These are phyloP conservation scores for Lepisosteus osseus DNA, from an alignment of 2,113 vertebrate genomes.

Conservation along the genomic window DNA sequence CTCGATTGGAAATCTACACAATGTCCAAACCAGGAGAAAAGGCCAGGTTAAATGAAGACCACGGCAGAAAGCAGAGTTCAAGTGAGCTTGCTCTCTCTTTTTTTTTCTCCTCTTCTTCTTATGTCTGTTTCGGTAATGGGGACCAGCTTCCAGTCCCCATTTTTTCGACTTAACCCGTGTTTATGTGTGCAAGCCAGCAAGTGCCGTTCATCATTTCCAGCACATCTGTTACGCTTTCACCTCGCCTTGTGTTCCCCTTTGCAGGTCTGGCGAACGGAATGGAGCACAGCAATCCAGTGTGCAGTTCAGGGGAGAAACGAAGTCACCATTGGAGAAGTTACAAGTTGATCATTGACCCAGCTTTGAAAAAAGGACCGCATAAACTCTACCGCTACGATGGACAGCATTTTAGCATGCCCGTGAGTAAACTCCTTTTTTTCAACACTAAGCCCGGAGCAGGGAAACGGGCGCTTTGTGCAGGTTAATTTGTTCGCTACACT, in stretches of 20 bases:
- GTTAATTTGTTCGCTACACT: constrained; percentile 40
- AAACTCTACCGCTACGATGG: constrained; percentile 98
- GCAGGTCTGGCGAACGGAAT: constrained; percentile 96
- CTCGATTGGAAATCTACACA: constrained; percentile 70
- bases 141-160: constrained; percentile 46
- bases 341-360: constrained; percentile 99
- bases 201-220: background rate
- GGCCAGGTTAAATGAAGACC: constrained; percentile 82
- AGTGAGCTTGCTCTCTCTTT: constrained; percentile 73
- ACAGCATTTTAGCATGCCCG: constrained; percentile 87
- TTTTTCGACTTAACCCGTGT: constrained; percentile 25
- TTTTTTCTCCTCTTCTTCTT: constrained; percentile 40
- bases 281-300: constrained; percentile 86
- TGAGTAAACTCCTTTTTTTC: constrained; percentile 60
- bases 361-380: constrained; percentile 91
- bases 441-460: background rate
- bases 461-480: constrained; percentile 35
- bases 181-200: constrained; percentile 35
- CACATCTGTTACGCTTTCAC: constrained; percentile 1
- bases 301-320: constrained; percentile 91
- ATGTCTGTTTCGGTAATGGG: constrained; percentile 60
- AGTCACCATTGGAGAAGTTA: constrained; percentile 99
- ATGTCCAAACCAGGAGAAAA: constrained; percentile 86
- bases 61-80: constrained; percentile 88
- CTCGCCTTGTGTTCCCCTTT: constrained; percentile 33